Evolutionary conservation across 1,140 invertebrate genomes (phyloP).

Genomic region (Trichogramma pretiosum): DNA sequence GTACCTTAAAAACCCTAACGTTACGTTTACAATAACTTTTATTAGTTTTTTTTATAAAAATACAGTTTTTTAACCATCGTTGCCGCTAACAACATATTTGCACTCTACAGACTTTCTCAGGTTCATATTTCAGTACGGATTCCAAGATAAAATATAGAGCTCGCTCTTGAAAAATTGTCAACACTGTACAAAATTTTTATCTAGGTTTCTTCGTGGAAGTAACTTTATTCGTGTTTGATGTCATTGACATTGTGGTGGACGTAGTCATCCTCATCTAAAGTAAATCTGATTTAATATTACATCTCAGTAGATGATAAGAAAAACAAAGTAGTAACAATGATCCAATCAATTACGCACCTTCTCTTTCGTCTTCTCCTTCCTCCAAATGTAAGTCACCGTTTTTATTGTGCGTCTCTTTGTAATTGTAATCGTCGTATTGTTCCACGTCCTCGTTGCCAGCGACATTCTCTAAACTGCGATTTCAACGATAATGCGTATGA

Average conservation of each 20-base stretch:
- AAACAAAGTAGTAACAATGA: background rate
- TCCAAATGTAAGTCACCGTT: constrained; percentile 33
- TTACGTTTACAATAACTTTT: constrained; percentile 12
- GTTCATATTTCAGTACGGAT: too few species aligned
- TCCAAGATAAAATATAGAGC: too few species aligned
- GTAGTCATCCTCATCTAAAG: constrained; percentile 38
- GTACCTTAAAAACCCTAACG: constrained; percentile 11
- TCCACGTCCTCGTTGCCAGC: constrained; percentile 33
- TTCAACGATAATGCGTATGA: background rate
- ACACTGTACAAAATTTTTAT: background rate
- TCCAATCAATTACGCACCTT: constrained; percentile 33
- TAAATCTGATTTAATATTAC: constrained; percentile 10
- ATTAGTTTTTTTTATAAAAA: constrained; percentile 32
- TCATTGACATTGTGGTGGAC: constrained; percentile 32
- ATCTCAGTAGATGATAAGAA: background rate
- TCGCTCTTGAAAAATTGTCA: too few species aligned
- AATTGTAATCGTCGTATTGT: constrained; percentile 36
- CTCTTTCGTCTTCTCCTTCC: constrained; percentile 39
- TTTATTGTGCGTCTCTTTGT: constrained; percentile 36
- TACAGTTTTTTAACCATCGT: constrained; percentile 30
- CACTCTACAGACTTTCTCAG: too few species aligned
- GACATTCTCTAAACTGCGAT: constrained; percentile 32
- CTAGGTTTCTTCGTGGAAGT: background rate
- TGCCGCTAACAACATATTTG: constrained; percentile 2
- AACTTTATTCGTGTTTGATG: constrained; percentile 29